Evolutionary conservation across 2,888 invertebrate species (phyloP).

Genomic region (Perizoma flavofasciatum): DNA sequence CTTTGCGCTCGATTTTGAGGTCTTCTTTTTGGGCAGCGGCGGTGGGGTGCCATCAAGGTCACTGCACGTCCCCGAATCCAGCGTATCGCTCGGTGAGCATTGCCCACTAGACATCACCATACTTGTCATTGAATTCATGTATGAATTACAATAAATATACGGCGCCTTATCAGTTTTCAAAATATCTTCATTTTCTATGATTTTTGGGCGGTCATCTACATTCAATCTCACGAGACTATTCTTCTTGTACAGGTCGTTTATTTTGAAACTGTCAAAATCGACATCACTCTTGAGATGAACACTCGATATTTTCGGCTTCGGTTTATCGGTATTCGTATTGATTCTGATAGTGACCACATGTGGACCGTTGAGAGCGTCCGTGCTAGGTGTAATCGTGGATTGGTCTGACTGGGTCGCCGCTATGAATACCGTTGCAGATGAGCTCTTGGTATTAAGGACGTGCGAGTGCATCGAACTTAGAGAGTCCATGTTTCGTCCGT

Average conservation of each 20-base stretch:
- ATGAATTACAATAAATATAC: constrained; percentile 86
- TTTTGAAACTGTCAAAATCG: constrained; percentile 71
- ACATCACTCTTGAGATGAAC: constrained; percentile 78
- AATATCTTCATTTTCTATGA: constrained; percentile 78
- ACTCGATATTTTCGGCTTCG: constrained; percentile 77
- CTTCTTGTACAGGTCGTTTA: constrained; percentile 69
- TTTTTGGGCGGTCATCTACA: constrained; percentile 78
- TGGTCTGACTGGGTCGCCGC: constrained; percentile 80
- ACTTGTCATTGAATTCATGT: constrained; percentile 77
- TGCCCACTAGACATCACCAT: constrained; percentile 91
- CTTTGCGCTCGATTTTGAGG: constrained; percentile 76
- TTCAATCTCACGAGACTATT: constrained; percentile 85
- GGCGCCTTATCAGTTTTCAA: constrained; percentile 75
- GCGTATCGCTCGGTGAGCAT: constrained; percentile 91
- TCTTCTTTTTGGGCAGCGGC: constrained; percentile 87
- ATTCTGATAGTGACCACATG: constrained; percentile 90
- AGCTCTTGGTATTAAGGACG: constrained; percentile 81
- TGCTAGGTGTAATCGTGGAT: constrained; percentile 71
- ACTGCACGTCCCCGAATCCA: constrained; percentile 94
- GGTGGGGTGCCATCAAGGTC: constrained; percentile 91
- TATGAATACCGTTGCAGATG: constrained; percentile 82
- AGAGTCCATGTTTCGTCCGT: constrained; percentile 67
- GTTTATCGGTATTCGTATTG: constrained; percentile 84
- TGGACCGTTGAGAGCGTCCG: constrained; percentile 76
- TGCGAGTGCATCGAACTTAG: constrained; percentile 82